phyloP scores from a whole-genome alignment of 2,113 vertebrate genomes.

The Stegastes partitus region DNA sequence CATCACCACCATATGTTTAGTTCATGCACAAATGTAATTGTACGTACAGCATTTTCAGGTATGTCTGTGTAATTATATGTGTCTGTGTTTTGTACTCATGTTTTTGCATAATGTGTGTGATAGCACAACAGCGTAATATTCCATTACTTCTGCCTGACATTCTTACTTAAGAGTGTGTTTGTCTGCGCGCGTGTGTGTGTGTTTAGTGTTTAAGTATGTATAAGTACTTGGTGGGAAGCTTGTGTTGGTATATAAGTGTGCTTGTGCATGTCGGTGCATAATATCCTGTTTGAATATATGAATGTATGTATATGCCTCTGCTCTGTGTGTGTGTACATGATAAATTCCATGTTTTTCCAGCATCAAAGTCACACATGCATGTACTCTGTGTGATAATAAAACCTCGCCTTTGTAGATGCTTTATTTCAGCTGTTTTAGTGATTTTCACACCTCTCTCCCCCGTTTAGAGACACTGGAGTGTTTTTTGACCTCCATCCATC shows the following conservation, averaged over 20 bases:
- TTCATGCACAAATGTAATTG: not conserved
- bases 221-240: constrained; percentile 34
- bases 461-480: constrained; percentile 54
- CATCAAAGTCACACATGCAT: not conserved
- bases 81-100: constrained; percentile 41
- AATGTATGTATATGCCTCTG: not conserved
- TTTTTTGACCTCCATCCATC: constrained; percentile 66
- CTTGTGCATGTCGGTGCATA: constrained; percentile 49
- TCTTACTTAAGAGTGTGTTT: not conserved
- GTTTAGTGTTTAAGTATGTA: constrained; percentile 13
- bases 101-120: constrained; percentile 61
- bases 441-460: constrained; percentile 40
- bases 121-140: not conserved
- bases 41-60: constrained; percentile 8
- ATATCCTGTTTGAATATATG: constrained; percentile 10
- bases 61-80: constrained; percentile 33
- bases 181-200: constrained; percentile 7
- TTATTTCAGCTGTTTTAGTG: constrained; percentile 37
- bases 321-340: not conserved
- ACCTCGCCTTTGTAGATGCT: constrained; percentile 30
- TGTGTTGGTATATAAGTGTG: constrained; percentile 27
- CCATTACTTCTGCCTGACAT: not conserved
- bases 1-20: not conserved
- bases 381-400: not conserved
- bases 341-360: constrained; percentile 1